A percentile compares a stretch with the other conserved stretches of the same genome.
Conservation (phyloP, 2,113 vertebrate species). For the Crotalus viridis region DNA sequence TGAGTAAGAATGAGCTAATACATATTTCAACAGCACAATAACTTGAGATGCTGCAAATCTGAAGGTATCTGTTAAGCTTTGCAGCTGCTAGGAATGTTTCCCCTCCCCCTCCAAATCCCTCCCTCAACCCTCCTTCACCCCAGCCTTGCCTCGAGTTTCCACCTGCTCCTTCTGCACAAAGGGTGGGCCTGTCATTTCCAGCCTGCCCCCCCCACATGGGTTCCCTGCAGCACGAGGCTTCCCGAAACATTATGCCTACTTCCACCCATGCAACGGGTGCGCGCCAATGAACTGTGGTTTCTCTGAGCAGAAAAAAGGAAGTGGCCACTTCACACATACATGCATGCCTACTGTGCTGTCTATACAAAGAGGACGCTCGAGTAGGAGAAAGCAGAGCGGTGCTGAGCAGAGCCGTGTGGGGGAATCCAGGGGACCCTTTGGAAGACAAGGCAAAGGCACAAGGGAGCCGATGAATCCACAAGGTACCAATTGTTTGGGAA, state of each 20-base stretch:
- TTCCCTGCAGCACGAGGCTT: not conserved
- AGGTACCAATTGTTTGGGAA: not conserved
- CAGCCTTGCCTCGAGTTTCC: not conserved
- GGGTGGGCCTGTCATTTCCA: not conserved
- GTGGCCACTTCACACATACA: not conserved
- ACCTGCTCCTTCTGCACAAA: not conserved
- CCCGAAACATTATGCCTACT: not conserved
- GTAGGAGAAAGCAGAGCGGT: not conserved
- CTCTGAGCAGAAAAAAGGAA: constrained; percentile 19
- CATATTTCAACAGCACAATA: not conserved
- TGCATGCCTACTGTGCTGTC: too few species aligned
- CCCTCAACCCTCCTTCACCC: not conserved
- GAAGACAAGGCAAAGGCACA: not conserved
- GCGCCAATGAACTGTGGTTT: not conserved
- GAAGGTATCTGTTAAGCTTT: not conserved
- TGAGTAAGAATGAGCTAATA: not conserved
- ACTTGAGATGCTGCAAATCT: not conserved
- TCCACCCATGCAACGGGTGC: not conserved
- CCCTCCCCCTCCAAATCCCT: not conserved
- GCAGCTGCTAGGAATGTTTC: not conserved
- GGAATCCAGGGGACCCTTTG: not conserved
- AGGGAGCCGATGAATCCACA: constrained; percentile 6
- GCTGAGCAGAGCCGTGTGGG: not conserved
- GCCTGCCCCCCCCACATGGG: not conserved
- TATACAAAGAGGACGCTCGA: too few species aligned